Conservation (phyloP, 2,888 invertebrate genomes). For the Xestia xanthographa region DNA sequence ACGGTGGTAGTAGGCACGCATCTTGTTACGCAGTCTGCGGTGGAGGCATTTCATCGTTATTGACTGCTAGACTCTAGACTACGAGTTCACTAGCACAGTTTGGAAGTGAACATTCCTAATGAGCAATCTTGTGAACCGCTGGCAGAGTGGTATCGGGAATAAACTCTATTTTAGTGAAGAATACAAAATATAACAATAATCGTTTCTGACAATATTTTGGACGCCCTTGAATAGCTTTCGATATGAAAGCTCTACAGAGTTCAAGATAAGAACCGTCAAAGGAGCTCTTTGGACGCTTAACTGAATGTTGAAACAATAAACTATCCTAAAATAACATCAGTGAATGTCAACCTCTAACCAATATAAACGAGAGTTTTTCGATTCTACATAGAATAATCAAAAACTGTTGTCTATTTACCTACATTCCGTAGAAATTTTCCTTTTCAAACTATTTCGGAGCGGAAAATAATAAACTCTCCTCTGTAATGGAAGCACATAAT, state of each 20-base stretch:
- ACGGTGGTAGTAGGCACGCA: constrained; percentile 34
- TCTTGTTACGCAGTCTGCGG: constrained; percentile 32
- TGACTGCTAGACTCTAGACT: constrained; percentile 12
- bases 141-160: background rate
- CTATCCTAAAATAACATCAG: constrained; percentile 49
- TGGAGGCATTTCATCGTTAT: constrained; percentile 29
- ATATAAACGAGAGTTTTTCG: constrained; percentile 8
- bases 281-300: constrained; percentile 29
- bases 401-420: constrained; percentile 16
- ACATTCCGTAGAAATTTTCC: constrained; percentile 2
- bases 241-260: constrained; percentile 19
- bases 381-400: constrained; percentile 11
- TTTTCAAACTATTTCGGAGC: constrained; percentile 17
- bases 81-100: constrained; percentile 29
- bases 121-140: background rate
- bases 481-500: constrained; percentile 27
- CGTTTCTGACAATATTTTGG: constrained; percentile 13
- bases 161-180: background rate
- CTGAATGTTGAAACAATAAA: constrained; percentile 53
- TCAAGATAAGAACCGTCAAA: constrained; percentile 20
- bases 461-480: constrained; percentile 23
- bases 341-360: constrained; percentile 32
- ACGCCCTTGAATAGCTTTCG: constrained; percentile 12
- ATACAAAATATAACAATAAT: constrained; percentile 4
- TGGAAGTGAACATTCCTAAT: background rate